A percentile compares a stretch with the other conserved stretches of the same genome.
Evolutionary conservation across 2,797 vertebrate genomes (phyloP).

Genomic region (Catharus ustulatus): DNA sequence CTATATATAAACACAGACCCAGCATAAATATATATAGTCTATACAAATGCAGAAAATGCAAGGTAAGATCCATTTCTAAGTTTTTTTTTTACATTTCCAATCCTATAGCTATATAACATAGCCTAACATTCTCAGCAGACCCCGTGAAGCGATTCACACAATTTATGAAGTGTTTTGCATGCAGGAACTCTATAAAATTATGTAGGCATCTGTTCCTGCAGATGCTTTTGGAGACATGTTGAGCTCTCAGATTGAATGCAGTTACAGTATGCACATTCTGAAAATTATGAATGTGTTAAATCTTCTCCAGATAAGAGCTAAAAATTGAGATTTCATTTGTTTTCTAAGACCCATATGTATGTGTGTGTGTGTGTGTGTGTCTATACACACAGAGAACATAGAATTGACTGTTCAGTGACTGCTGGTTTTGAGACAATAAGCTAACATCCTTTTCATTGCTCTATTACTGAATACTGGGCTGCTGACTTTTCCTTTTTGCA

Average conservation of each 20-base stretch:
- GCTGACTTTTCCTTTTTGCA: not conserved
- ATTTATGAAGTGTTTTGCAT: slow-evolving; percentile 23
- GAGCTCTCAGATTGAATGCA: not conserved
- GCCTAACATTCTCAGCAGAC: not conserved
- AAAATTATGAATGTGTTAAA: not conserved
- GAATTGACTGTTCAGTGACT: not conserved
- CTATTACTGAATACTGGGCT: not conserved
- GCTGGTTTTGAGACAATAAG: not conserved
- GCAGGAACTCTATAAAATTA: slow-evolving; percentile 25
- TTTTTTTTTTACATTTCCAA: not conserved
- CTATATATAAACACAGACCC: not conserved
- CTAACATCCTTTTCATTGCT: not conserved
- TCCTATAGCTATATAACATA: not conserved
- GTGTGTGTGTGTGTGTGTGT: not conserved
- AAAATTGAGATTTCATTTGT: not conserved
- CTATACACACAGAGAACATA: not conserved
- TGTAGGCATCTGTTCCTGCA: slow-evolving; percentile 9
- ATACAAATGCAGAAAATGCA: not conserved
- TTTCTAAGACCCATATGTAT: not conserved
- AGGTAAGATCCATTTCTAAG: not conserved
- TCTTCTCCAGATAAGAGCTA: not conserved
- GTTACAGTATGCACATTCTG: not conserved
- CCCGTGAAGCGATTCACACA: not conserved
- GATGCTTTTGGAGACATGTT: not conserved
- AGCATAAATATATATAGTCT: not conserved